Base-by-base conservation (phyloP, 92 coral and sea anemone species). In the Paramuricea clavata region DNA sequence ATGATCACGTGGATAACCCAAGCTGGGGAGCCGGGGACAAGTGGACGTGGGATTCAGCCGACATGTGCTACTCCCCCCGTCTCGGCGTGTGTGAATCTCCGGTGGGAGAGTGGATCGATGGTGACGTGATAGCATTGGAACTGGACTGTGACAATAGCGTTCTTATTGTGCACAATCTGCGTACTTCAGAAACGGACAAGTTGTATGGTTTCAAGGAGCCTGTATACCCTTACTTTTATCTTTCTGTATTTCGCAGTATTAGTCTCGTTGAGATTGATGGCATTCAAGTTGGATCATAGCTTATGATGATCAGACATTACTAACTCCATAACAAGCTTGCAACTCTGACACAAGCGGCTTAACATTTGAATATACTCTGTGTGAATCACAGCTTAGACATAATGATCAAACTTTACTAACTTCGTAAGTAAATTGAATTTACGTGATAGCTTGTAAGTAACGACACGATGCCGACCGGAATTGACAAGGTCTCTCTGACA, bases 31-130 rank as follows among this genome's bases (percentile, higher is more conserved):
- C 84, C 59, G 84, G 84, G 12, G 35, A 79, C 84, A 79, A 79
- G 84, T 79, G 84, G 84, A 79, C 84, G 54, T 79, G 84, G 84
- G 84, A 79, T 42, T 79, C 84, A 12, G 84, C 84, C 12, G 84
- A 79, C 35, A 79, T 79, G 84, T 79, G 84, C 67, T 34, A 32
- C 33, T 79, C 84, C 56, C 84, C 84, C 12, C 84, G 84, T 26
- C 84, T 57, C 36, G 84, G 84, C 11, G 84, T 79, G 56, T 79
- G 84, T 57, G 84, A 79, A 28, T 79, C 84, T 21, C 84, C 84
- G 15, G 84, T 79, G 35, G 84, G 84, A 57, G 84, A 79, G 60
- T 79, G 84, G 84, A 79, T 79, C 31, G 84, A 79, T 41, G 84
- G 84, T 28, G 84, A 79, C 57, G 57, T 79, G 27, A 79, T 79